Percentiles rank a stretch among this genome's conserved stretches.
phyloP scores from a whole-genome alignment of 2,888 invertebrate genomes.

The Dryomyza anilis region DNA sequence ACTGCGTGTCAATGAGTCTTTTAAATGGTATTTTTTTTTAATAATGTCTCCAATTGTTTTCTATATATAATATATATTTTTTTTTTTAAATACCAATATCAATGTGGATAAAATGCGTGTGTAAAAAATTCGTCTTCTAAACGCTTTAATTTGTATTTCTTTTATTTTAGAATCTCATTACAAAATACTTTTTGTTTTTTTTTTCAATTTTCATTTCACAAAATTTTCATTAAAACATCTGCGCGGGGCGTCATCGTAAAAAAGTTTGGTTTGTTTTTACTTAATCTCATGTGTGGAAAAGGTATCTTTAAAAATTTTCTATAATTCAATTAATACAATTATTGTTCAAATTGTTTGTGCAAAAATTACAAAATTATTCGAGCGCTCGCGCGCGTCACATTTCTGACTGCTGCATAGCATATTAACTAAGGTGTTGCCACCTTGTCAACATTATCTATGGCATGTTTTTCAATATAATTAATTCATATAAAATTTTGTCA shows the following conservation, averaged over 20 bases:
- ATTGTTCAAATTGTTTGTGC: conserved; percentile 10
- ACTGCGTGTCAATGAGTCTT: no score
- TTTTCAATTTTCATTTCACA: conserved; percentile 20
- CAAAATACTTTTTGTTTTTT: conserved; percentile 24
- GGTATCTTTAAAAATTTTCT: conserved; percentile 13
- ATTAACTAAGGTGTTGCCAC: no score
- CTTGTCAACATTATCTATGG: no score
- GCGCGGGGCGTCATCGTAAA: conserved; percentile 21
- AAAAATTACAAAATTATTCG: conserved; percentile 16
- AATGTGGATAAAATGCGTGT: conserved; percentile 4
- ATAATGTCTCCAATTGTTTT: no score
- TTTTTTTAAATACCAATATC: conserved; percentile 17
- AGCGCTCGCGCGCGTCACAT: not conserved
- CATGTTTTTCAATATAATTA: no score
- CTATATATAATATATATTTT: not conserved
- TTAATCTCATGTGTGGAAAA: conserved; percentile 8
- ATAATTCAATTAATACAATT: conserved; percentile 5
- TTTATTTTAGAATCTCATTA: conserved; percentile 26
- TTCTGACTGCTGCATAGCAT: no score
- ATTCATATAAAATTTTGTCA: no score
- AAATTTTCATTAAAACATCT: no score
- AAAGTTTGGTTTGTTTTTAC: conserved; percentile 14
- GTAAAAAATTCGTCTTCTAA: conserved; percentile 24
- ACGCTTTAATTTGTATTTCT: conserved; percentile 14
- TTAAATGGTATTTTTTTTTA: no score